phyloP scores from a whole-genome alignment of 2,888 invertebrate genomes.

The Microplitis manilae region DNA sequence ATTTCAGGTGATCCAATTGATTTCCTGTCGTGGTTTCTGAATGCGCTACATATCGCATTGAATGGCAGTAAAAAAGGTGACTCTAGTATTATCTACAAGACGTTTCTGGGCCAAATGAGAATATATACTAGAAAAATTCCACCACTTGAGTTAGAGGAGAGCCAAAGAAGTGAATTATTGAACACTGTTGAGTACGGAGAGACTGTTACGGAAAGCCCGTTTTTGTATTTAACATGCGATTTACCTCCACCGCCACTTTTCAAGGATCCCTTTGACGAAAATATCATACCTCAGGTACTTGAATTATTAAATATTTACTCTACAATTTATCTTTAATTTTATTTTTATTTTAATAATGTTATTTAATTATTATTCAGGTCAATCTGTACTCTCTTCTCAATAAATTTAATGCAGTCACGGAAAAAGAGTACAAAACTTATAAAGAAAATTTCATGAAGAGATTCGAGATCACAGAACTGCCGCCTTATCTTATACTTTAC shows the following conservation, averaged over 20 bases:
- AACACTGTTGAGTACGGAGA: slow-evolving; percentile 91
- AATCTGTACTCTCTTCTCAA: slow-evolving; percentile 93
- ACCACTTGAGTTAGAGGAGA: slow-evolving; percentile 92
- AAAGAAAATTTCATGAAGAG: slow-evolving; percentile 98
- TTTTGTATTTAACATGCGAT: slow-evolving; percentile 97
- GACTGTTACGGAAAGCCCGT: slow-evolving; percentile 90
- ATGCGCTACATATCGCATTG: slow-evolving; percentile 93
- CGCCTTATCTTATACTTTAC: slow-evolving; percentile 95
- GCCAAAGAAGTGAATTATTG: slow-evolving; percentile 84
- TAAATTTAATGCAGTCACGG: slow-evolving; percentile 95
- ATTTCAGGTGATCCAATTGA: slow-evolving; percentile 91
- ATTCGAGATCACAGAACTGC: slow-evolving; percentile 94
- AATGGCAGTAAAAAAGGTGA: slow-evolving; percentile 91
- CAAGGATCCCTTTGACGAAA: slow-evolving; percentile 97
- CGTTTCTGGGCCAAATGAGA: slow-evolving; percentile 93
- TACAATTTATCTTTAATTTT: neutral
- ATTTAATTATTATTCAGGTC: slow-evolving; percentile 75
- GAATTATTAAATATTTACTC: neutral
- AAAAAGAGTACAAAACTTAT: slow-evolving; percentile 99
- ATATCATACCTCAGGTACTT: slow-evolving; percentile 96
- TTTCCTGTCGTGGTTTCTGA: slow-evolving; percentile 98
- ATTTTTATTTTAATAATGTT: neutral
- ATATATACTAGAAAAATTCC: slow-evolving; percentile 94
- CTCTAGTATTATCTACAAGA: slow-evolving; percentile 94
- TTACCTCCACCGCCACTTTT: slow-evolving; percentile 97